A percentile compares a stretch with the other conserved stretches of the same genome.
Conservation (phyloP, 2,113 vertebrate species). For the Lagenorhynchus albirostris region DNA sequence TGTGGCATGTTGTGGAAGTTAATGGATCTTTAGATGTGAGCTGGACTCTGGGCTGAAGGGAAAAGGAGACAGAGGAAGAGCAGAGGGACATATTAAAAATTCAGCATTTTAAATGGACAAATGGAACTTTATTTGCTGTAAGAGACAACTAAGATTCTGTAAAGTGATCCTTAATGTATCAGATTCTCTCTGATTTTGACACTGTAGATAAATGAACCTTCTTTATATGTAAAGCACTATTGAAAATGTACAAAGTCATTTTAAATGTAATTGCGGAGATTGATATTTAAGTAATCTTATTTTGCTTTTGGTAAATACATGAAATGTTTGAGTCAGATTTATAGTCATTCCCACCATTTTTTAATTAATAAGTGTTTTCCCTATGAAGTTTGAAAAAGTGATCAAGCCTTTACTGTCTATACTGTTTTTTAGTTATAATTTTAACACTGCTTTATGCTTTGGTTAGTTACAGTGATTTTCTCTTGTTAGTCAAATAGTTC, state of each 20-base stretch:
- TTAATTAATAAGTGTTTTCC: neutral
- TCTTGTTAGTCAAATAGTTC: neutral
- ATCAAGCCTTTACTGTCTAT: neutral
- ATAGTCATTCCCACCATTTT: neutral
- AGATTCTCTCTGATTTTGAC: neutral
- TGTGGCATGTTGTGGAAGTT: neutral
- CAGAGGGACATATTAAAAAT: conserved; percentile 65
- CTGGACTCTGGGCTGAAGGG: neutral
- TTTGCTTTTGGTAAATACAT: neutral
- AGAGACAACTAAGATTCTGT: conserved; percentile 9
- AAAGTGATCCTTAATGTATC: conserved; percentile 28
- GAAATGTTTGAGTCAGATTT: neutral
- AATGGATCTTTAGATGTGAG: conserved; percentile 34
- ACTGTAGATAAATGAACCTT: neutral
- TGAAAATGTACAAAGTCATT: neutral
- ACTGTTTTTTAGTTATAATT: neutral
- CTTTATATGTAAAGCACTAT: neutral
- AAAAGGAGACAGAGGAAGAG: conserved; percentile 16
- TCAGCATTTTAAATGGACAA: conserved; percentile 58
- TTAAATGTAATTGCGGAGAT: neutral
- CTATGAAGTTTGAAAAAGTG: neutral
- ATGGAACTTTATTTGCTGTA: conserved; percentile 39
- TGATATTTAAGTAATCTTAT: neutral
- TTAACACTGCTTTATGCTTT: neutral
- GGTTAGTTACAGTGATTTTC: neutral